Conservation (phyloP, 1,140 invertebrate genomes). For the Saccostrea glomerata region DNA sequence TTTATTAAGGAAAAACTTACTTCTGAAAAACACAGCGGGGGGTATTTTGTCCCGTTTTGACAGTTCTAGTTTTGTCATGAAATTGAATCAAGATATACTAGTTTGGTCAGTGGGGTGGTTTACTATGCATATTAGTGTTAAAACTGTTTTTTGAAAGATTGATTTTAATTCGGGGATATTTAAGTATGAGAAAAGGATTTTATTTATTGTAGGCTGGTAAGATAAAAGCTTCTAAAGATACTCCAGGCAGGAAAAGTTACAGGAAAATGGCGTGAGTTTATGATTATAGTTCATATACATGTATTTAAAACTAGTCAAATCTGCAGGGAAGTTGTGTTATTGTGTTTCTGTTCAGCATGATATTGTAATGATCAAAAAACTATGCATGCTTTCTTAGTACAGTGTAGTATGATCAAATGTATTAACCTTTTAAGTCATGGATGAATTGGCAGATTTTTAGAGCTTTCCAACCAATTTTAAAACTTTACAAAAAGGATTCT, state of each 20-base stretch:
- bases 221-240: constrained; percentile 79
- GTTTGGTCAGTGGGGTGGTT: too few relatives aligned
- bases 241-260: constrained; percentile 81
- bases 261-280: constrained; percentile 82
- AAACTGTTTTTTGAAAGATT: too few relatives aligned
- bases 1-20: too few relatives aligned
- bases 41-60: too few relatives aligned
- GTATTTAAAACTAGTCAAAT: not conserved
- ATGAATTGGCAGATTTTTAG: not conserved
- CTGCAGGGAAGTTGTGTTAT: not conserved
- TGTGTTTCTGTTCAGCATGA: not conserved
- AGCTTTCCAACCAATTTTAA: not conserved
- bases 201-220: constrained; percentile 69
- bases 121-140: too few relatives aligned
- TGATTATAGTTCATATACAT: too few relatives aligned
- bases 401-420: not conserved
- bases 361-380: not conserved
- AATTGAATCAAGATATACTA: too few relatives aligned
- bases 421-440: not conserved
- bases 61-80: too few relatives aligned
- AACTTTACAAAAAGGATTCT: too few relatives aligned
- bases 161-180: too few relatives aligned
- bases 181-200: too few relatives aligned
- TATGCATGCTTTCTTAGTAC: not conserved
- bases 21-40: too few relatives aligned